Percentiles rank a stretch among this genome's conserved stretches.
Evolutionary conservation across 2,888 invertebrate genomes (phyloP).

Genomic region (Catocala sponsa): DNA sequence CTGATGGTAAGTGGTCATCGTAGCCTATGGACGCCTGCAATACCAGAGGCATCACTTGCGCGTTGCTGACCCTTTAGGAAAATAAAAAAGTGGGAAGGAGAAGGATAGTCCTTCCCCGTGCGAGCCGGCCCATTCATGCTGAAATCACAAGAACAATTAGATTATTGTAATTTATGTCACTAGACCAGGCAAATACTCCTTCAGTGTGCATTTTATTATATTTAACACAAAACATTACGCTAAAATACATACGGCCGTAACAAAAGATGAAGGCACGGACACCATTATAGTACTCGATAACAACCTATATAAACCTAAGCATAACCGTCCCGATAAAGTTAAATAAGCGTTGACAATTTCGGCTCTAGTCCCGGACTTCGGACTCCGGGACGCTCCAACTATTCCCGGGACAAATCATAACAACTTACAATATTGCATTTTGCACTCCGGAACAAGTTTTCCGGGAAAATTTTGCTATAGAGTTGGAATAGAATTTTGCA

Average conservation of each 20-base stretch:
- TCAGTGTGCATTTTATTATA: too few relatives aligned
- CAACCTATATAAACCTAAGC: conserved; percentile 41
- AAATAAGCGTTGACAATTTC: conserved; percentile 50
- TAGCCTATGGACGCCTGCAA: too few relatives aligned
- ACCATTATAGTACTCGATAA: conserved; percentile 5
- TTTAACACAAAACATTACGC: background rate
- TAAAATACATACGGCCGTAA: conserved; percentile 1
- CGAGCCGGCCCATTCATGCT: too few relatives aligned
- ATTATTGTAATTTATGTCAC: too few relatives aligned
- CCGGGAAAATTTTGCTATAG: conserved; percentile 33
- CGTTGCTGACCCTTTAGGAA: too few relatives aligned
- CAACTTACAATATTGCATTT: conserved; percentile 58
- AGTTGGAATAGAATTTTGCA: conserved; percentile 43
- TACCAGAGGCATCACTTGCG: too few relatives aligned
- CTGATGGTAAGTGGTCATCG: too few relatives aligned
- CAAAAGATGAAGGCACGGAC: background rate
- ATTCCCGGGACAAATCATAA: conserved; percentile 55
- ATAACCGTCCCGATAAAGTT: conserved; percentile 41
- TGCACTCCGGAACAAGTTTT: conserved; percentile 50
- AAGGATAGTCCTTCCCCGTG: too few relatives aligned
- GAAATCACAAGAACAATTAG: too few relatives aligned
- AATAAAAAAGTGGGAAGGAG: too few relatives aligned
- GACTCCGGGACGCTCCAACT: conserved; percentile 20
- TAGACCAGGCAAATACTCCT: too few relatives aligned
- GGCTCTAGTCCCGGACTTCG: conserved; percentile 32